phyloP scores from a whole-genome alignment of 2,113 vertebrate genomes.

The Turdus rufiventris region DNA sequence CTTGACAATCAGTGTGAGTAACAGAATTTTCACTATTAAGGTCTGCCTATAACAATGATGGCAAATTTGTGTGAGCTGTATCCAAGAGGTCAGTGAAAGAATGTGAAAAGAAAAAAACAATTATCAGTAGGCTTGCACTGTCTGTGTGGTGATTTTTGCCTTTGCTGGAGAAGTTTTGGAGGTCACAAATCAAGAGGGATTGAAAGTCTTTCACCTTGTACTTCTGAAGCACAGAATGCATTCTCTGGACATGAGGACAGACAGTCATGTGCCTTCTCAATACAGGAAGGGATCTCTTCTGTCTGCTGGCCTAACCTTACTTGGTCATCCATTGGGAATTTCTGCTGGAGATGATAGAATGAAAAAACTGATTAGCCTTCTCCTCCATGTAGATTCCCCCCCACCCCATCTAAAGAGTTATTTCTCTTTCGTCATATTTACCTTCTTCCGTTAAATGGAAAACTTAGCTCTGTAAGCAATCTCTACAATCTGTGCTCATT shows the following conservation, averaged over 20 bases:
- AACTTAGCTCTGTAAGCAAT: background rate
- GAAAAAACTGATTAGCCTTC: background rate
- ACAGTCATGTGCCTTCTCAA: fast-evolving
- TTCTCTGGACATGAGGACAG: background rate
- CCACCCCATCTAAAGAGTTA: background rate
- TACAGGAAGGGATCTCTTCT: background rate
- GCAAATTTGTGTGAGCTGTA: background rate
- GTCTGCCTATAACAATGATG: background rate
- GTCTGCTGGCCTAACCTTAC: background rate
- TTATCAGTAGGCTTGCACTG: background rate
- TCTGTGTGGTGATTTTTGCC: background rate
- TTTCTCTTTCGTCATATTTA: background rate
- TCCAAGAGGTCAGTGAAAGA: background rate
- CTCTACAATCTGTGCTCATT: background rate
- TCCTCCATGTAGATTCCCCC: background rate
- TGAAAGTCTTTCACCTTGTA: background rate
- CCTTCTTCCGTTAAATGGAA: background rate
- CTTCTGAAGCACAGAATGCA: background rate
- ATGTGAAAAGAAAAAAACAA: background rate
- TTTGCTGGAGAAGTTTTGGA: background rate
- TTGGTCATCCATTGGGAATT: background rate
- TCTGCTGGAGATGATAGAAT: background rate
- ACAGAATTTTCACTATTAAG: background rate
- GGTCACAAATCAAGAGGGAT: background rate
- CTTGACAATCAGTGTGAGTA: background rate